Conservation (phyloP, 2,113 vertebrate species). For the Rhinogobius similis region DNA sequence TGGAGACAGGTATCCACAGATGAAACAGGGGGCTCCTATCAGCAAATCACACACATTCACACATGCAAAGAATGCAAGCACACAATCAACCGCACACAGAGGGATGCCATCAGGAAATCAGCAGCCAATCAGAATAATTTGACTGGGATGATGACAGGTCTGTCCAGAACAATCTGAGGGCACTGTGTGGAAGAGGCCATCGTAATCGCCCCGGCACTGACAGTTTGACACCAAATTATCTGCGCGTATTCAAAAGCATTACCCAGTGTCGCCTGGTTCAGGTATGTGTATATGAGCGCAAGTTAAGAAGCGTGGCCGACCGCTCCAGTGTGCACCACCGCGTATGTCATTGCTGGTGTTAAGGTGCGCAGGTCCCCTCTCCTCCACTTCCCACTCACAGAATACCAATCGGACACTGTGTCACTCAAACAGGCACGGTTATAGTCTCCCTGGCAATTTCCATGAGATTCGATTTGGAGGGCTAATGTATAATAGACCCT, state of each 20-base stretch:
- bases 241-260: constrained; percentile 16
- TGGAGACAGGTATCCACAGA: constrained; percentile 62
- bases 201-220: constrained; percentile 34
- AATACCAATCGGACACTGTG: constrained; percentile 54
- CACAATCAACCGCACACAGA: constrained; percentile 42
- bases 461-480: constrained; percentile 70
- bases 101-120: constrained; percentile 76
- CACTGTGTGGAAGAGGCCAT: constrained; percentile 46
- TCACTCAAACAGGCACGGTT: constrained; percentile 66
- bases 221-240: constrained; percentile 33
- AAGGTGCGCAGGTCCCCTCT: constrained; percentile 31
- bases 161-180: constrained; percentile 59
- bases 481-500: constrained; percentile 70
- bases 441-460: constrained; percentile 65
- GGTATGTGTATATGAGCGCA: not conserved
- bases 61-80: constrained; percentile 68
- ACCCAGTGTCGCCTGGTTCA: not conserved
- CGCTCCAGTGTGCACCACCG: constrained; percentile 3
- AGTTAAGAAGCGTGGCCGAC: constrained; percentile 27
- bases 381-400: constrained; percentile 17
- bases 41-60: constrained; percentile 55
- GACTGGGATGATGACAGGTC: constrained; percentile 75
- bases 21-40: constrained; percentile 61
- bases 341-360: constrained; percentile 29
- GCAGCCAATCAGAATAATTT: constrained; percentile 84